Base-by-base conservation (phyloP, 2,797 vertebrate genomes). In the Tiaroga cobitis region DNA sequence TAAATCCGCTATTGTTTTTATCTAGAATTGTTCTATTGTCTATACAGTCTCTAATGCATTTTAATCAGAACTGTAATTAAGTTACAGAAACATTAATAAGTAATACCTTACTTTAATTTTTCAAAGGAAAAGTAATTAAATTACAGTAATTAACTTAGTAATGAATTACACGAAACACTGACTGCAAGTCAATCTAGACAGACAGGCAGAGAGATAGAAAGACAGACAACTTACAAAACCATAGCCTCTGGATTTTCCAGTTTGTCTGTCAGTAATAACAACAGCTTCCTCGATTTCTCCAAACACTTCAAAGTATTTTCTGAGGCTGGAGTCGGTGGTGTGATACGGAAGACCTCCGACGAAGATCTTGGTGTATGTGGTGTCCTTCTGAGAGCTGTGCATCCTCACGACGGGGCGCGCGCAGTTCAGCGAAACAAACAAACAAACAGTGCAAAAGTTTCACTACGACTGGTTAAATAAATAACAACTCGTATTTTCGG, bases 341-440 rank as follows among this genome's bases (percentile, higher is more conserved):
- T 99, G 98, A 88, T 98, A 99, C 72, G 97, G 98, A 43, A 99
- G 95, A 83, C 98, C 98, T 91, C 98, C 98, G 83, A 99, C 97
- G 88, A 99, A 99, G 94, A 99, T 99, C 95, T 98, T 98, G 90
- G 98, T 99, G 94, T 96, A 99, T 61, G 98, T 99, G 88, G 97
- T 99, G 93, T 99, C 97, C 94, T 97, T 99, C 96, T 98, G 97
- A 65, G 97, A 96, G 85, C 97, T 97, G 96, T 99, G 98, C 98
- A 99, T 98, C 94, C 94, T 97, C 89, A 89, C 87, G 89, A 86
- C 56, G 39, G 69, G 61, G 51, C 29, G 61, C 61, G 61, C 61
- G 61, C 61, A 32, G 6, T 65, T 65, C 15, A 29, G 63, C 29
- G 61, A 29, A 16, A 11, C 56, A 59, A 65, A 65, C 56, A 59